A percentile compares a stretch with the other conserved stretches of the same genome.
Evolutionary conservation across 1,140 invertebrate genomes (phyloP).

Genomic region (Drosophila nigromelanica): DNA sequence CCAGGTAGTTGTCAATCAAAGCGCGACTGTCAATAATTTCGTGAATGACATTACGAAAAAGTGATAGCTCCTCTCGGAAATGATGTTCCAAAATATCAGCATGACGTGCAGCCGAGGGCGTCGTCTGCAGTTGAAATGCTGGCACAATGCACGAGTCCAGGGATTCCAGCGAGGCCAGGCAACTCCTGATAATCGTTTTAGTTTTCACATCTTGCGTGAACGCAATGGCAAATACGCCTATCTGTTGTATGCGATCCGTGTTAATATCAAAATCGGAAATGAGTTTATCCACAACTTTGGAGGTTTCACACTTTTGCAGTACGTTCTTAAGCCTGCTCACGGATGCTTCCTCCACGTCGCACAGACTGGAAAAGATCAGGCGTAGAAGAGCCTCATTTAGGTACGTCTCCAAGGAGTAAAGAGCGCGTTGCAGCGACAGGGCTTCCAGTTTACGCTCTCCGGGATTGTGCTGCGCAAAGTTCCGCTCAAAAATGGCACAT

Average conservation of each 20-base stretch:
- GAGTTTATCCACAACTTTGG: constrained; percentile 33
- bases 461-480: constrained; percentile 28
- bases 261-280: constrained; percentile 70
- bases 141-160: constrained; percentile 72
- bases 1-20: constrained; percentile 61
- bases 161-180: constrained; percentile 73
- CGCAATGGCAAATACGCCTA: constrained; percentile 77
- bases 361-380: constrained; percentile 57
- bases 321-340: constrained; percentile 41
- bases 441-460: constrained; percentile 70
- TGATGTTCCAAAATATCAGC: constrained; percentile 66
- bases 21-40: constrained; percentile 74
- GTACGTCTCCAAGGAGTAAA: constrained; percentile 65
- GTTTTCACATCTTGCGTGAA: constrained; percentile 70
- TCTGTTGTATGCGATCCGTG: constrained; percentile 73
- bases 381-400: constrained; percentile 72
- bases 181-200: constrained; percentile 71
- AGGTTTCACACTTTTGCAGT: constrained; percentile 17
- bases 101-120: constrained; percentile 30
- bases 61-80: constrained; percentile 64
- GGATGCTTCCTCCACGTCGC: constrained; percentile 56
- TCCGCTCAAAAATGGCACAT: constrained; percentile 56
- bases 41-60: constrained; percentile 70
- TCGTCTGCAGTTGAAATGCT: constrained; percentile 49
- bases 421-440: constrained; percentile 57